Evolutionary conservation across 2,113 vertebrate species (phyloP).

Genomic region (Atlantisia rogersi): DNA sequence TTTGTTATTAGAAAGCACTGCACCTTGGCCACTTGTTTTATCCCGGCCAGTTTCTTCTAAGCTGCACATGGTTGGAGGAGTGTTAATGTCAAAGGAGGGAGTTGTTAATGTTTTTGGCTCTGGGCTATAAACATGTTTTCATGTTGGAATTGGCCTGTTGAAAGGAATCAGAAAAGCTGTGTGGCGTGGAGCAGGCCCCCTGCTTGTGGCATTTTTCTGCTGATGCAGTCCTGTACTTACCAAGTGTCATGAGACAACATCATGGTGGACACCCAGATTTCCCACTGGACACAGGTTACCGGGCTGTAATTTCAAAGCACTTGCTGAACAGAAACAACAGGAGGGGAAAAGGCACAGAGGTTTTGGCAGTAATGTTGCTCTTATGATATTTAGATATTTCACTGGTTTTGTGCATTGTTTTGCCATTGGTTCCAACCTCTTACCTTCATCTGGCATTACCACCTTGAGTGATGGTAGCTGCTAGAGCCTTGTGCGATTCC

Average conservation of each 20-base stretch:
- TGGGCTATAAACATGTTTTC: background rate
- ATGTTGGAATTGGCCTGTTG: background rate
- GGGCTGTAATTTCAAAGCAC: background rate
- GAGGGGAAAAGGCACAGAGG: accelerated
- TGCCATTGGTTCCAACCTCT: background rate
- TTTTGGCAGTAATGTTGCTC: background rate
- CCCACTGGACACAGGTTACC: background rate
- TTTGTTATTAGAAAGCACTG: too few species aligned
- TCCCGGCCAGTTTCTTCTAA: background rate
- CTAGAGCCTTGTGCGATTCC: background rate
- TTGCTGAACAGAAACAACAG: background rate
- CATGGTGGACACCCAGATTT: background rate
- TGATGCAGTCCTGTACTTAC: background rate
- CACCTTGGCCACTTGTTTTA: background rate
- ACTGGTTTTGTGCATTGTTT: background rate
- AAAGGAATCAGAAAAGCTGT: background rate
- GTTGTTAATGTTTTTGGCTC: background rate
- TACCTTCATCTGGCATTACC: background rate
- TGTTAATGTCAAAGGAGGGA: background rate
- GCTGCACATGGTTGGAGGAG: background rate
- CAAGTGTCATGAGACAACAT: background rate
- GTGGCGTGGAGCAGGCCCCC: background rate
- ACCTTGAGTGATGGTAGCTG: background rate
- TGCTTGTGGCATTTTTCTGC: background rate
- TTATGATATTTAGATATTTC: background rate